phyloP scores from a whole-genome alignment of 2,797 vertebrate genomes.

The Ptychobarbus kaznakovi region DNA sequence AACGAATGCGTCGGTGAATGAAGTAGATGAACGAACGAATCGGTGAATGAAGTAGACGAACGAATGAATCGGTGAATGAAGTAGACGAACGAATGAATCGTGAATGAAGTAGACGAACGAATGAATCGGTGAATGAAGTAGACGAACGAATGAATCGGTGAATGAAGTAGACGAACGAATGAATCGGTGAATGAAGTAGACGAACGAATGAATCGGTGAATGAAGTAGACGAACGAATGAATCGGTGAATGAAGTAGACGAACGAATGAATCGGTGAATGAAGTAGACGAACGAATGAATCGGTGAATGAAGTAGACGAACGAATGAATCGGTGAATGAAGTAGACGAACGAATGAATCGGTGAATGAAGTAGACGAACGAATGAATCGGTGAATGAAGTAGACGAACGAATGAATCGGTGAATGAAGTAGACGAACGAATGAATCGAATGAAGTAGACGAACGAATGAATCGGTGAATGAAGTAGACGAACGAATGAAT shows the following conservation, averaged over 20 bases:
- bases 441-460: no score
- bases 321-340: not conserved
- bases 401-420: not conserved
- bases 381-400: not conserved
- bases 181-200: no score
- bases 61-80: not conserved
- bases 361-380: not conserved
- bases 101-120: no score
- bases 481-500: not conserved
- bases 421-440: not conserved
- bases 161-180: not conserved
- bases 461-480: not conserved
- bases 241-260: accelerated
- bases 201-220: not conserved
- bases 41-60: no score
- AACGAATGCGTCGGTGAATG: no score
- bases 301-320: not conserved
- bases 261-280: not conserved
- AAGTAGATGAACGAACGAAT: not conserved
- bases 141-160: not conserved
- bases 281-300: not conserved
- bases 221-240: not conserved
- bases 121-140: no score
- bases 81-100: not conserved
- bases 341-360: not conserved